A percentile compares a stretch with the other conserved stretches of the same genome.
Conservation (phyloP, 2,797 vertebrate genomes). For the Vireo griseus region DNA sequence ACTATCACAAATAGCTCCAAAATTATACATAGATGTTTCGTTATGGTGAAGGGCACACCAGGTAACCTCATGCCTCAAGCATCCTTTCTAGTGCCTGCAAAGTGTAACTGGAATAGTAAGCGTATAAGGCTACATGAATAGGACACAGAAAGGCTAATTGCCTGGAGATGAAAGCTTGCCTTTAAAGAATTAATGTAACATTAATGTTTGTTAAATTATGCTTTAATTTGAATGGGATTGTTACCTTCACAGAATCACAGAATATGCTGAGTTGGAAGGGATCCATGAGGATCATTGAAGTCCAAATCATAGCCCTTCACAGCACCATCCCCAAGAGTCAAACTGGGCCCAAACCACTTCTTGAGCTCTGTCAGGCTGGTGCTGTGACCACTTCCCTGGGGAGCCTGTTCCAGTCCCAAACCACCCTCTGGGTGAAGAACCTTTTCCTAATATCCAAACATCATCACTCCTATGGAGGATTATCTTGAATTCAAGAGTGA, state of each 20-base stretch:
- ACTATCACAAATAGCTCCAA: not conserved
- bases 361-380: not conserved
- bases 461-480: not conserved
- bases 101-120: not conserved
- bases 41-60: not conserved
- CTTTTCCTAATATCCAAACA: not conserved
- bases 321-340: not conserved
- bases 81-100: not conserved
- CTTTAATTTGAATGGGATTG: not conserved
- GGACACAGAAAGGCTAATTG: not conserved
- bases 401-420: not conserved
- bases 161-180: not conserved
- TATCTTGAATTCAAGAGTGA: not conserved
- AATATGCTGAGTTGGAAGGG: not conserved
- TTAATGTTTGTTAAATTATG: not conserved
- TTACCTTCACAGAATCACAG: not conserved
- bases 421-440: not conserved
- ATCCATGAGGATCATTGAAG: not conserved
- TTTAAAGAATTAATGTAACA: not conserved
- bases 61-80: not conserved
- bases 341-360: rapidly evolving
- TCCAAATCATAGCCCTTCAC: not conserved
- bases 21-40: not conserved
- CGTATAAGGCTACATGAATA: not conserved
- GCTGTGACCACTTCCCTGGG: not conserved